Conservation (phyloP, 2,113 vertebrate genomes). For the Crotalus horridus region DNA sequence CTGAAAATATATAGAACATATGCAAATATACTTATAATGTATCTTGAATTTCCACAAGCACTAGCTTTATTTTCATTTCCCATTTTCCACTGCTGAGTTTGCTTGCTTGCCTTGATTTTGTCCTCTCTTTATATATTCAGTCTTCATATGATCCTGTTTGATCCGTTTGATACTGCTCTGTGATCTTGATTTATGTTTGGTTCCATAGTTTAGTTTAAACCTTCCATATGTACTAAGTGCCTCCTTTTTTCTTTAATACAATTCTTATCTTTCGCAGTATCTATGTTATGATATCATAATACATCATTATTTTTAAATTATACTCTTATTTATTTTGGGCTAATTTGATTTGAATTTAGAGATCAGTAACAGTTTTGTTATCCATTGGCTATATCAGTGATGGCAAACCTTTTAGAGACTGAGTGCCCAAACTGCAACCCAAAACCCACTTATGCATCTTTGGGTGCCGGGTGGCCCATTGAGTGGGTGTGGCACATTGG, state of each 20-base stretch:
- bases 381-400: not conserved
- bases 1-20: constrained; percentile 33
- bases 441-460: too few species aligned
- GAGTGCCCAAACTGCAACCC: too few species aligned
- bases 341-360: not conserved
- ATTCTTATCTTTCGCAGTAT: not conserved
- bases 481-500: too few species aligned
- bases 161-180: not conserved
- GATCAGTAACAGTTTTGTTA: not conserved
- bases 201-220: not conserved
- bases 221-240: not conserved
- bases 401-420: too few species aligned
- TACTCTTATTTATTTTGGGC: not conserved
- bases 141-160: not conserved
- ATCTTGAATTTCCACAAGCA: constrained; percentile 44
- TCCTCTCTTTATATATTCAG: not conserved
- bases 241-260: not conserved
- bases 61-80: constrained; percentile 10
- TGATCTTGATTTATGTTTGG: not conserved
- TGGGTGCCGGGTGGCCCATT: too few species aligned
- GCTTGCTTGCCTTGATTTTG: not conserved
- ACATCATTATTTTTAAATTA: not conserved
- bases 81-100: not conserved
- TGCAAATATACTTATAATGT: constrained; percentile 24
- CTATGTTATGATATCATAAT: not conserved